These are phyloP conservation scores for Leiothrix lutea DNA, from an alignment of 2,113 vertebrate species.

Conservation along the genomic window DNA sequence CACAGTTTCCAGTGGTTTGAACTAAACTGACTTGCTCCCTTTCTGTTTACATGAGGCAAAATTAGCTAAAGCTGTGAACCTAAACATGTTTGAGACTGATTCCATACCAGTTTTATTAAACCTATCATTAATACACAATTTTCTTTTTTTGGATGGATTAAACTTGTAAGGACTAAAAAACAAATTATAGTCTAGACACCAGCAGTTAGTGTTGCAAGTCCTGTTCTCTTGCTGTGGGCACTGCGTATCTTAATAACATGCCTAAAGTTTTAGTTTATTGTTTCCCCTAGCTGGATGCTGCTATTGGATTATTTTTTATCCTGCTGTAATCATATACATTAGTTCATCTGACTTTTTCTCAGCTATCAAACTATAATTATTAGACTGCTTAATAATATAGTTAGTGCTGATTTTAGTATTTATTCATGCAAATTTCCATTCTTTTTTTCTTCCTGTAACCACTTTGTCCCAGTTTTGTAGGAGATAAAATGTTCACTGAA, in stretches of 20 bases:
- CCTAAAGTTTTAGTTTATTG: slow-evolving; percentile 53
- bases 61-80: slow-evolving; percentile 34
- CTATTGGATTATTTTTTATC: slow-evolving; percentile 8
- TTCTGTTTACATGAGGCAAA: not conserved
- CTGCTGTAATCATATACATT: slow-evolving; percentile 20
- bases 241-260: slow-evolving; percentile 58
- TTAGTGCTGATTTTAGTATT: slow-evolving; percentile 41
- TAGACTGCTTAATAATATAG: slow-evolving; percentile 48
- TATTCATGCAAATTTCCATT: slow-evolving; percentile 40
- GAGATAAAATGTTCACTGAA: slow-evolving; percentile 17
- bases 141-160: not conserved
- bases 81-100: not conserved
- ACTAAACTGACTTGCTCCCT: not conserved
- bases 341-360: slow-evolving; percentile 27
- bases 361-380: slow-evolving; percentile 61
- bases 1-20: not conserved
- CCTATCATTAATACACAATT: not conserved
- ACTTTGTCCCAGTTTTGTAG: slow-evolving; percentile 33
- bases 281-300: slow-evolving; percentile 32
- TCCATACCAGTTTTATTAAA: not conserved
- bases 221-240: slow-evolving; percentile 29
- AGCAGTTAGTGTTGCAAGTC: slow-evolving; percentile 15
- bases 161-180: not conserved
- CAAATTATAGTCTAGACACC: slow-evolving; percentile 22
- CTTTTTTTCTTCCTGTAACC: slow-evolving; percentile 4